Conservation (phyloP, 1,140 invertebrate species). For the Drosophila asahinai region DNA sequence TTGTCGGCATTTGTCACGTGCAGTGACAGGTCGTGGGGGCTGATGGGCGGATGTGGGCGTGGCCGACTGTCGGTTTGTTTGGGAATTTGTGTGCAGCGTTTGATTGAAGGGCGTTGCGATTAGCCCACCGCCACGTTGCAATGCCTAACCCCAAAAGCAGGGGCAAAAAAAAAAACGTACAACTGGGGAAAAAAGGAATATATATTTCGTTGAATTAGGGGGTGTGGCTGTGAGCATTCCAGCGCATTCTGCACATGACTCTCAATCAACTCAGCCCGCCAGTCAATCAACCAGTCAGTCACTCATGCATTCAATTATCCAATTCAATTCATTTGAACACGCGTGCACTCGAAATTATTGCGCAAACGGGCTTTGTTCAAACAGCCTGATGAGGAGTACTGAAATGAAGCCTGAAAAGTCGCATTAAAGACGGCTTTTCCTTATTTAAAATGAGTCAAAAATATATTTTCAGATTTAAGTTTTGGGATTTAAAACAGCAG, state of each 20-base stretch:
- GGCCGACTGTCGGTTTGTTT: slow-evolving; percentile 55
- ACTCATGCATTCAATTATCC: slow-evolving; percentile 59
- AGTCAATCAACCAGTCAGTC: slow-evolving; percentile 46
- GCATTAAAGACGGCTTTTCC: neutral
- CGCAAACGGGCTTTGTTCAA: slow-evolving; percentile 41
- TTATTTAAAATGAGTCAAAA: neutral
- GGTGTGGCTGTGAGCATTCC: slow-evolving; percentile 7
- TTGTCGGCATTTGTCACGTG: slow-evolving; percentile 78
- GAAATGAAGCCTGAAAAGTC: slow-evolving; percentile 23
- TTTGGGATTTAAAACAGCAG: neutral
- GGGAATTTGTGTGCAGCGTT: slow-evolving; percentile 65
- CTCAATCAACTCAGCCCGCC: slow-evolving; percentile 51
- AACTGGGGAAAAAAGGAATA: slow-evolving; percentile 4
- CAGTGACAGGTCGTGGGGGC: slow-evolving; percentile 57
- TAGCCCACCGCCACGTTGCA: slow-evolving; percentile 47
- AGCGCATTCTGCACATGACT: slow-evolving; percentile 26
- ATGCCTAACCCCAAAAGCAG: slow-evolving; percentile 32
- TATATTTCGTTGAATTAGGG: slow-evolving; percentile 25
- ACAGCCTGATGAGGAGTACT: slow-evolving; percentile 38
- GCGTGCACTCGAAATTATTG: slow-evolving; percentile 57
- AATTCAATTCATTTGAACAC: slow-evolving; percentile 59
- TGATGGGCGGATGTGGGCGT: slow-evolving; percentile 20
- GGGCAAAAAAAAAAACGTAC: slow-evolving; percentile 6
- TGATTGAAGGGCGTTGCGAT: slow-evolving; percentile 75
- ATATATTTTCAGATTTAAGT: neutral